Evolutionary conservation across 2,888 invertebrate species (phyloP), one percentile per base, ranked within the genome.

Genomic region (Galerucella pusilla): DNA sequence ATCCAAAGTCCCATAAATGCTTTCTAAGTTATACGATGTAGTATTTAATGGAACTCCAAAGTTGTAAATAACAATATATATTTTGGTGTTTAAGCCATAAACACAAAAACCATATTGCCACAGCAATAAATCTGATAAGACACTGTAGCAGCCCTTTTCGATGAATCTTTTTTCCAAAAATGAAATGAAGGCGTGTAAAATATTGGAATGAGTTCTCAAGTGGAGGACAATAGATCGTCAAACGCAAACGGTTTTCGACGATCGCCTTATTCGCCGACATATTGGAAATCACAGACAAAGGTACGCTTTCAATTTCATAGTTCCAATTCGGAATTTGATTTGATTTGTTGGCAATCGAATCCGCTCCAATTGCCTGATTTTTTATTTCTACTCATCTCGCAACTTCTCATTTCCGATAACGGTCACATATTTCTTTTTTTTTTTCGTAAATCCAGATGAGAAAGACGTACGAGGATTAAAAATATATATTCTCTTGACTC

Each of bases 211-310:
- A 79, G 69, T 79, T 79, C 78, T 82, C 79, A 72, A 75, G 78
- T 79, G 76, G 80, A 80, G 76, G 77, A 84, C 83, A 83, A 83
- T 83, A 80, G 83, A 79, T 82, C 80, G 83, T 82, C 82, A 81
- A 80, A 77, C 76, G 75, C 76, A 81, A 81, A 81, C 82, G 80
- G 81, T 81, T 80, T 67, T 67, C 71, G 68, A 81, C 83, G 82
- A 84, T 83, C 81, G 82, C 82, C 83, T 84, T 83, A 82, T 75
- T 78, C 81, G 77, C 76, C 81, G 78, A 77, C 82, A 83, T 83
- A 83, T 84, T 83, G 83, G 83, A 84, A 83, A 83, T 83, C 82
- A 82, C 83, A 83, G 82, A 84, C 83, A 84, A 83, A 84, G 83
- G 83, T 84, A 81, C 81, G 81, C 82, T 84, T 84, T 83, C 84